Evolutionary conservation across 2,113 vertebrate species (phyloP).

Genomic region (Poecilia latipinna): DNA sequence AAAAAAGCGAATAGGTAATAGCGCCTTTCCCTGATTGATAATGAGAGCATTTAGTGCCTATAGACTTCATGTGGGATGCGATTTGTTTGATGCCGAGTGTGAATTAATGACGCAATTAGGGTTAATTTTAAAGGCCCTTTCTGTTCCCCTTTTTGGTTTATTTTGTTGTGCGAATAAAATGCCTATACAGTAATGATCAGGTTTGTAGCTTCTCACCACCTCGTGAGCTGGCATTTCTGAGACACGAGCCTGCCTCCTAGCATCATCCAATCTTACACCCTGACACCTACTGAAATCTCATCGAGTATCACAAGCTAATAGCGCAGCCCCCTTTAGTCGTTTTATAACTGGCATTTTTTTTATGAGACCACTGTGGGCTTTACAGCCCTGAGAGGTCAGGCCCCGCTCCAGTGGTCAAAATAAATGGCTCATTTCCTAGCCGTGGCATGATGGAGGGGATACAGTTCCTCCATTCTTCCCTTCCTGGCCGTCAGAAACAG

Average conservation of each 20-base stretch:
- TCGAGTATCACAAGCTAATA: constrained; percentile 67
- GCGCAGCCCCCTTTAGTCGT: constrained; percentile 64
- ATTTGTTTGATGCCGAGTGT: constrained; percentile 68
- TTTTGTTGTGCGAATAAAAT: constrained; percentile 6
- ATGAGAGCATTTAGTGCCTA: constrained; percentile 73
- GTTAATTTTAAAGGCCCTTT: constrained; percentile 43
- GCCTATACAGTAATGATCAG: constrained; percentile 27
- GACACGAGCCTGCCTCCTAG: constrained; percentile 38
- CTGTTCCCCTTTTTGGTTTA: constrained; percentile 16
- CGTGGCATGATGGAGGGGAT: constrained; percentile 63
- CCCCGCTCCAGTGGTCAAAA: constrained; percentile 66
- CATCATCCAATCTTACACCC: constrained; percentile 60
- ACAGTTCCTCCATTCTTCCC: constrained; percentile 49
- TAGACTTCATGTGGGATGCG: constrained; percentile 61
- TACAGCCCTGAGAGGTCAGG: constrained; percentile 67
- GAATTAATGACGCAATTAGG: constrained; percentile 67
- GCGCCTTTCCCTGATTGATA: constrained; percentile 79
- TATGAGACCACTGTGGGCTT: constrained; percentile 73
- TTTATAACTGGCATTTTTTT: constrained; percentile 75
- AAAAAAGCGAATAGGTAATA: constrained; percentile 79
- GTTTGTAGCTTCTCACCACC: constrained; percentile 29
- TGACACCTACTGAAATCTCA: constrained; percentile 74
- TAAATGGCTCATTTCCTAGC: constrained; percentile 71
- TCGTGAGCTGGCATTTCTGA: constrained; percentile 14
- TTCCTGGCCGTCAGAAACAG: constrained; percentile 38